These are phyloP conservation scores for Acanthochromis polyacanthus DNA, from an alignment of 2,113 vertebrate genomes.

Conservation along the genomic window DNA sequence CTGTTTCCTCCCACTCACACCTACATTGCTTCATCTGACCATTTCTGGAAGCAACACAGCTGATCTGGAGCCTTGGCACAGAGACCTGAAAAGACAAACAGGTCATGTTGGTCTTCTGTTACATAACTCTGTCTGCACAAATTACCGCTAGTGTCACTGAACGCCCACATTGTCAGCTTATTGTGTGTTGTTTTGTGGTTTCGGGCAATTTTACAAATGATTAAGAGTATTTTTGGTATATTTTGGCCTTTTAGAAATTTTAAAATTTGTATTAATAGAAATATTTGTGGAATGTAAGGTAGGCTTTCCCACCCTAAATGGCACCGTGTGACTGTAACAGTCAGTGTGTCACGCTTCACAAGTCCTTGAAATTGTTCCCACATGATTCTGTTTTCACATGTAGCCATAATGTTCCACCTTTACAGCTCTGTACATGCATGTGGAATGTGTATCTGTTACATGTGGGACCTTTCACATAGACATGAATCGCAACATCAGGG, in stretches of 20 bases:
- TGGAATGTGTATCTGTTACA: neutral
- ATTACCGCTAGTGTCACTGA: neutral
- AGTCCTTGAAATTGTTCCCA: constrained; percentile 21
- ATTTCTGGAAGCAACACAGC: neutral
- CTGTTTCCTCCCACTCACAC: neutral
- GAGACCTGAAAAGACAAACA: constrained; percentile 26
- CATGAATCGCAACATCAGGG: neutral
- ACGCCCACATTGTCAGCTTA: neutral
- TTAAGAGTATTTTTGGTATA: too few species aligned
- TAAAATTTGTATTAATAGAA: neutral
- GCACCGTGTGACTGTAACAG: neutral
- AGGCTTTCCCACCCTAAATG: too few species aligned
- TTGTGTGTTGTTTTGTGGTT: neutral
- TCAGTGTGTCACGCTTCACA: too few species aligned
- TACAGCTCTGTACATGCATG: neutral
- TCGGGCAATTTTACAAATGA: neutral
- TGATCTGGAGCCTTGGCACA: constrained; percentile 1
- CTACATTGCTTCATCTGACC: neutral
- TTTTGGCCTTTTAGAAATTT: too few species aligned
- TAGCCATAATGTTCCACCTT: constrained; percentile 30
- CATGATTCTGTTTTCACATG: constrained; percentile 47
- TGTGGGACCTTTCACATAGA: neutral
- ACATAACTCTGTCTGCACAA: constrained; percentile 34
- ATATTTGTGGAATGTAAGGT: neutral
- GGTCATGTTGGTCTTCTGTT: constrained; percentile 32